Percentiles rank a stretch among this genome's conserved stretches.
Evolutionary conservation across 2,888 invertebrate genomes (phyloP).

Genomic region (Branchellion lobata): DNA sequence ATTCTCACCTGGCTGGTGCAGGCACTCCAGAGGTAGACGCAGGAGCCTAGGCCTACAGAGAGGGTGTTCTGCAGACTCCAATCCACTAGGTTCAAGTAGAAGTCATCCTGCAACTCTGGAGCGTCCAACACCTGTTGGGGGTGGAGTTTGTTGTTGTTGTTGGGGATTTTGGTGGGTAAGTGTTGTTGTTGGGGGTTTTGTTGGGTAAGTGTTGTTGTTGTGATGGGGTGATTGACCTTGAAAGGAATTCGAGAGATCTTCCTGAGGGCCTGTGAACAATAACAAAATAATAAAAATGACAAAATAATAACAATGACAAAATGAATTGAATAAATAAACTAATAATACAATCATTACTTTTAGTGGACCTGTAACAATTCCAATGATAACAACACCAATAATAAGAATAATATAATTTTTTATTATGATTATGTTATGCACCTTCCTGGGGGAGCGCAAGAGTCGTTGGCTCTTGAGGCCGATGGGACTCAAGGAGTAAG

Average conservation of each 20-base stretch:
- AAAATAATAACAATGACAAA: no score
- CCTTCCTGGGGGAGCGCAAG: conserved; percentile 86
- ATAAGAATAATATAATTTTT: no score
- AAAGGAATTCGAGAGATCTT: conserved; percentile 98
- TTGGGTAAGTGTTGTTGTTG: no score
- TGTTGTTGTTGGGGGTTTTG: no score
- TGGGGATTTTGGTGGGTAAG: no score
- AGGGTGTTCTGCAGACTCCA: conserved; percentile 99
- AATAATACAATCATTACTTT: no score
- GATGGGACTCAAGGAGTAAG: conserved; percentile 91
- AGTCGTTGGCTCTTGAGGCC: conserved; percentile 92
- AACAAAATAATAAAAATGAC: no score
- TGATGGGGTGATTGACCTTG: conserved; percentile 70
- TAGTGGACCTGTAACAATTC: no score
- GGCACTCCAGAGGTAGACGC: conserved; percentile 98
- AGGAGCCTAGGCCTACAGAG: conserved; percentile 93
- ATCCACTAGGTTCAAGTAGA: conserved; percentile 96
- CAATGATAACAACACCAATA: no score
- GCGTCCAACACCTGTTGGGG: conserved; percentile 72
- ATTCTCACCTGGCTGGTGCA: conserved; percentile 91
- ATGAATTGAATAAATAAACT: no score
- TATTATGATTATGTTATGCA: no score
- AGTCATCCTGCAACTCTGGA: conserved; percentile 96
- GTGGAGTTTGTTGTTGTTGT: no score
- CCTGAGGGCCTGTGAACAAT: conserved; percentile 72